Evolutionary conservation across 92 coral and sea anemone genomes (phyloP).

Genomic region (Nematostella vectensis): DNA sequence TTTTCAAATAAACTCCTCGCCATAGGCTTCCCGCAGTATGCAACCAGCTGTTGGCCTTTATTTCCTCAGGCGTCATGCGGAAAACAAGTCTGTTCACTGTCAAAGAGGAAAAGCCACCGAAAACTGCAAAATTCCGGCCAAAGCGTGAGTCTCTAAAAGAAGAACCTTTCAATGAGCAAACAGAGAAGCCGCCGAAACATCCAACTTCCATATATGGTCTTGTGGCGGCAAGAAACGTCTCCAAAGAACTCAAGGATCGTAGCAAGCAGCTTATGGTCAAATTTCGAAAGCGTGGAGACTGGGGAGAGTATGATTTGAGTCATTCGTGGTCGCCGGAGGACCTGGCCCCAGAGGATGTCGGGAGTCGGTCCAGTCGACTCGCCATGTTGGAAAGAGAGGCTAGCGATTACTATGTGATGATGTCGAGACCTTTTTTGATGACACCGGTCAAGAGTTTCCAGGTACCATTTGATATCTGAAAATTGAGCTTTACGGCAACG

Average conservation of each 20-base stretch:
- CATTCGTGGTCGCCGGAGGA: constrained; percentile 97
- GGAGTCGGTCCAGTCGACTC: constrained; percentile 34
- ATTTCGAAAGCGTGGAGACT: constrained; percentile 65
- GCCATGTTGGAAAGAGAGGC: constrained; percentile 21
- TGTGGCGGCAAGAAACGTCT: constrained; percentile 48
- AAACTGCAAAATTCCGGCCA: constrained; percentile 1
- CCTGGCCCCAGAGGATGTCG: constrained; percentile 22
- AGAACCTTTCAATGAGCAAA: constrained; percentile 1
- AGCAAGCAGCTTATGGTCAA: constrained; percentile 40
- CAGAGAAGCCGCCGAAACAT: background rate
- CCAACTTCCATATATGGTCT: constrained; percentile 51
- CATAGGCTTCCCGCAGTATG: no score
- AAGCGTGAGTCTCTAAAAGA: background rate
- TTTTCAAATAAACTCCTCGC: no score
- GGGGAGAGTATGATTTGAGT: constrained; percentile 81
- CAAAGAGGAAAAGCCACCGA: constrained; percentile 9
- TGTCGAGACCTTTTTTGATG: constrained; percentile 58
- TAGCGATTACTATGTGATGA: constrained; percentile 33
- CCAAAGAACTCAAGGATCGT: constrained; percentile 49
- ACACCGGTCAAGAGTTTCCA: constrained; percentile 58
- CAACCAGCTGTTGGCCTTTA: no score
- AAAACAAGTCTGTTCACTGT: constrained; percentile 14
- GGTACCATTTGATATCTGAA: constrained; percentile 19
- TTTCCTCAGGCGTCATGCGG: constrained; percentile 5
- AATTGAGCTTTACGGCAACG: no score